Percentiles rank a stretch among this genome's conserved stretches.
These are phyloP conservation scores for Cataglyphis albicans DNA, from an alignment of 2,888 invertebrate species.

Conservation along the genomic window DNA sequence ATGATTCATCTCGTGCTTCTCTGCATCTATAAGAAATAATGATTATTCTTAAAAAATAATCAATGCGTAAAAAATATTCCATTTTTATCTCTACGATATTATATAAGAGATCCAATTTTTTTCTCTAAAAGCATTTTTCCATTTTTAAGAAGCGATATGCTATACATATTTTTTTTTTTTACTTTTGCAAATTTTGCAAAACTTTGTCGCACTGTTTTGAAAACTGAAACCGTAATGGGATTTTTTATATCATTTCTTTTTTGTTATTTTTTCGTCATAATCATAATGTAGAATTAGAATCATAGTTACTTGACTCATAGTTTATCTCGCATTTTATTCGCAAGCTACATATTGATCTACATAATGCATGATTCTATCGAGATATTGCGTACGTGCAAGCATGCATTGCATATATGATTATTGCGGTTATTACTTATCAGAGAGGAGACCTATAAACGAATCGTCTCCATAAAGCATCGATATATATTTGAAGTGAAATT, in stretches of 20 bases:
- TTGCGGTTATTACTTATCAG: conserved; percentile 17
- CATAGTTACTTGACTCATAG: conserved; percentile 9
- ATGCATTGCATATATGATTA: neutral
- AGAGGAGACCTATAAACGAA: neutral
- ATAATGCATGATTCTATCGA: conserved; percentile 35
- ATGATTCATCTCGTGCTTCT: neutral
- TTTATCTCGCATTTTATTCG: conserved; percentile 28
- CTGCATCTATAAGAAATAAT: neutral
- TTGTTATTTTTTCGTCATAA: conserved; percentile 21
- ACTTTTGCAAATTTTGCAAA: neutral
- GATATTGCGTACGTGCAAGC: conserved; percentile 17
- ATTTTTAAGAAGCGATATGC: conserved; percentile 12
- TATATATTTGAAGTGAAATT: conserved; percentile 5
- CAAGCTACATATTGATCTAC: conserved; percentile 31
- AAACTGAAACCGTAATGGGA: neutral
- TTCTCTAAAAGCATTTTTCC: neutral
- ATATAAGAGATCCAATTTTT: conserved; percentile 2
- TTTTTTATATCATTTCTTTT: conserved; percentile 31
- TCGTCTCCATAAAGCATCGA: conserved; percentile 25
- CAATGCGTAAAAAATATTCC: neutral
- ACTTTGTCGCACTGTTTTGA: neutral
- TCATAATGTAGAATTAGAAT: conserved; percentile 32
- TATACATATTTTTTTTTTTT: conserved; percentile 10
- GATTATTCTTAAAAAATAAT: conserved; percentile 5
- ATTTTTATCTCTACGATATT: neutral